Evolutionary conservation across 2,888 invertebrate species (phyloP).

Genomic region (Sarcophaga subvicina): DNA sequence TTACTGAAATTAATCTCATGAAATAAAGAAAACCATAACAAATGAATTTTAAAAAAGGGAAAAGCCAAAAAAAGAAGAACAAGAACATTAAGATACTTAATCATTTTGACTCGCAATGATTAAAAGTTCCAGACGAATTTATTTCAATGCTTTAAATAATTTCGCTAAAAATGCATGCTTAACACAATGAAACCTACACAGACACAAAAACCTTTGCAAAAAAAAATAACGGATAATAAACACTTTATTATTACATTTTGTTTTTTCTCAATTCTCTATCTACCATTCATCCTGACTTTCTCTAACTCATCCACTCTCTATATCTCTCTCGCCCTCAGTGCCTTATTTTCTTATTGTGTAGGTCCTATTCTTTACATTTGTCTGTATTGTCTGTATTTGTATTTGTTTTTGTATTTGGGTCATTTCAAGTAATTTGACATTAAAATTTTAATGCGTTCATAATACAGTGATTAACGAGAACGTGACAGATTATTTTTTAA

Average conservation of each 20-base stretch:
- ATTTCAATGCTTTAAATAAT: constrained; percentile 17
- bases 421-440: constrained; percentile 66
- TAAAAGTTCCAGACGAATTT: constrained; percentile 21
- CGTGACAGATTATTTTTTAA: constrained; percentile 58
- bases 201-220: not conserved
- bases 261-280: not conserved
- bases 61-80: not conserved
- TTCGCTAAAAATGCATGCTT: not conserved
- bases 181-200: not conserved
- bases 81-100: constrained; percentile 4
- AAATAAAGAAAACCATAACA: not conserved
- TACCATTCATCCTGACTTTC: not conserved
- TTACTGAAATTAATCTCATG: constrained; percentile 9
- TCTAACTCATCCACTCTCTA: not conserved
- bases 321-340: not conserved
- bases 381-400: not conserved
- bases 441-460: constrained; percentile 63
- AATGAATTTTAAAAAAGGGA: not conserved
- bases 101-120: constrained; percentile 16
- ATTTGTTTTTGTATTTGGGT: constrained; percentile 59
- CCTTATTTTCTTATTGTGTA: not conserved
- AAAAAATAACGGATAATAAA: constrained; percentile 34
- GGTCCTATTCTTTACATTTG: not conserved
- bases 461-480: constrained; percentile 68
- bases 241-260: constrained; percentile 25